Percentiles rank a stretch among this genome's conserved stretches.
Conservation (phyloP, 2,888 invertebrate species). For the Disparrhopalites patrizii region DNA sequence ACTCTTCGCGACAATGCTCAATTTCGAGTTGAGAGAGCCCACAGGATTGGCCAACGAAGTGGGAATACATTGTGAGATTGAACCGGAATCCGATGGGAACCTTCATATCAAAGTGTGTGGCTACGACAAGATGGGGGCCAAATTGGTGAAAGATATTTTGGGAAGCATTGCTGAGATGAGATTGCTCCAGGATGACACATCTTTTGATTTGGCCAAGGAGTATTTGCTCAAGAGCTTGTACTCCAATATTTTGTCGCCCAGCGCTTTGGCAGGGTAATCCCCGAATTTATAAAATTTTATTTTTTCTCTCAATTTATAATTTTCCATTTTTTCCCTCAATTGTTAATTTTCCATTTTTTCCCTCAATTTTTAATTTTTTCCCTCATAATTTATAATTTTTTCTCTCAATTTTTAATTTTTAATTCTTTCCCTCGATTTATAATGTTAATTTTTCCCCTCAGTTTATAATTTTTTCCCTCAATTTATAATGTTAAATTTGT, state of each 20-base stretch:
- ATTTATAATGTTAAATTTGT: too few relatives aligned
- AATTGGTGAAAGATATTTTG: conserved; percentile 8
- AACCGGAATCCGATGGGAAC: conserved; percentile 16
- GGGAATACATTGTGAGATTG: conserved; percentile 10
- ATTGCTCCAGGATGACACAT: background rate
- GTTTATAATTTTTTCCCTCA: too few relatives aligned
- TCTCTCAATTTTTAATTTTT: too few relatives aligned
- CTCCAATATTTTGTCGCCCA: conserved; percentile 1
- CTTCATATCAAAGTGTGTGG: conserved; percentile 14
- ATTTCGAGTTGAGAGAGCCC: background rate
- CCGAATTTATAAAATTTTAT: too few relatives aligned
- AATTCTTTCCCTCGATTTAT: too few relatives aligned
- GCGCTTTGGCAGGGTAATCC: conserved; percentile 16
- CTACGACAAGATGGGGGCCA: conserved; percentile 18
- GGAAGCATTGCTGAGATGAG: background rate
- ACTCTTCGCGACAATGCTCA: conserved; percentile 1
- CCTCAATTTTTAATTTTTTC: too few relatives aligned
- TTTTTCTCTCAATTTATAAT: too few relatives aligned
- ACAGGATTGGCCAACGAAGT: conserved; percentile 17
- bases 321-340: too few relatives aligned
- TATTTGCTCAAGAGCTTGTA: conserved; percentile 16
- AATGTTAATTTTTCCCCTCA: too few relatives aligned
- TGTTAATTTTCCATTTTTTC: too few relatives aligned
- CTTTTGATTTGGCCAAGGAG: conserved; percentile 13
- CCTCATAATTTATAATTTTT: too few relatives aligned